Conservation (phyloP, 2,888 invertebrate genomes). For the Tenthredo scrophulariae region DNA sequence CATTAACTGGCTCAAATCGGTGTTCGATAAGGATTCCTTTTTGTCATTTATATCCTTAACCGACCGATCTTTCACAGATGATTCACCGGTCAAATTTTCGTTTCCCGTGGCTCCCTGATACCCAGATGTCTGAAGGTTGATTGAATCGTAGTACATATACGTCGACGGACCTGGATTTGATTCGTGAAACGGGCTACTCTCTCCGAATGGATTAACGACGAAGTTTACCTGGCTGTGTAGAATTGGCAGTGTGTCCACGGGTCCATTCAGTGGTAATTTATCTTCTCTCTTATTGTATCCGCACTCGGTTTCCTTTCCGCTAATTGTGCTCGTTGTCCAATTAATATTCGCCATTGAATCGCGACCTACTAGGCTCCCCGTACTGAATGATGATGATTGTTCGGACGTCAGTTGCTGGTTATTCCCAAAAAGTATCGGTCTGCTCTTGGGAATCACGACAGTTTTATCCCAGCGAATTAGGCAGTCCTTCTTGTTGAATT, state of each 20-base stretch:
- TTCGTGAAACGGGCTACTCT: constrained; percentile 66
- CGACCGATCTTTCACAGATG: constrained; percentile 47
- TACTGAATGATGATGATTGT: background rate
- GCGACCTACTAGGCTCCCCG: background rate
- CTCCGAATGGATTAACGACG: constrained; percentile 65
- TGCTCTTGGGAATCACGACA: background rate
- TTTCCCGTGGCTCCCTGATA: constrained; percentile 45
- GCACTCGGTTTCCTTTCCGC: constrained; percentile 35
- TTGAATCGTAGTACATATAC: constrained; percentile 50
- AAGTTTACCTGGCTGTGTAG: constrained; percentile 57
- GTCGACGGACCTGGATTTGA: constrained; percentile 70
- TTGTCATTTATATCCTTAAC: background rate
- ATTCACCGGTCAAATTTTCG: constrained; percentile 32
- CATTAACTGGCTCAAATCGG: constrained; percentile 65
- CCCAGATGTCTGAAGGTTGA: constrained; percentile 52
- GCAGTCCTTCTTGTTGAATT: constrained; percentile 30
- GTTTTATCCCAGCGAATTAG: constrained; percentile 17
- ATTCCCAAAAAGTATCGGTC: background rate
- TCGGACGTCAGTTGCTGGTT: background rate
- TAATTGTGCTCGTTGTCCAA: constrained; percentile 46
- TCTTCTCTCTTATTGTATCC: constrained; percentile 5
- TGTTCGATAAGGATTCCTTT: constrained; percentile 1
- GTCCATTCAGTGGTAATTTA: background rate
- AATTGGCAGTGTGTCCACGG: constrained; percentile 8
- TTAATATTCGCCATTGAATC: constrained; percentile 26